Base-by-base conservation (phyloP, 2,797 vertebrate species). In the Alosa sapidissima region DNA sequence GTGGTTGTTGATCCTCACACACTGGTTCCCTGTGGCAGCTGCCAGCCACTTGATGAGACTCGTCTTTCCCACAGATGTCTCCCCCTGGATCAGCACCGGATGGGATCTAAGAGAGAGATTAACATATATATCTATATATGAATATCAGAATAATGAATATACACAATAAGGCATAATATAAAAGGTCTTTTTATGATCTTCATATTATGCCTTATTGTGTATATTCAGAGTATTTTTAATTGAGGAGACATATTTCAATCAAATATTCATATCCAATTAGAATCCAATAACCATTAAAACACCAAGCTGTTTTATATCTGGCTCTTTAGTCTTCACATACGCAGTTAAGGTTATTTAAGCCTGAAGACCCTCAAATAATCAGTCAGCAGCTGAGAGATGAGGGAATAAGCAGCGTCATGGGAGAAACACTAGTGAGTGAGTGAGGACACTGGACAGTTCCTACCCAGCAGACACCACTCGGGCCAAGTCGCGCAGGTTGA, bases 11-110 rank as follows among this genome's bases (percentile, higher is more conserved):
- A 99, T 99, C 58, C 98, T 94, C 68, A 99, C 97, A 85, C 97
- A 99, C 54, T 97, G 96, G 94, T 99, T 99, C 21, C 98, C 98
- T 0, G 96, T 97, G 84, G 98, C 94, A 83, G 95, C 93, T 21
- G 98, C 97, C 84, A 99, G 90, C 97, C 97, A 99, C 54, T 93
- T 93, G 89, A 99, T 97, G 86, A 99, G 93, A 87, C 98, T 99
- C 87, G 98, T 99, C 94, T 99, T 99, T 83, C 98, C 98, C 89
- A 99, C 97, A 0, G 98, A 99, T 0, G 98, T 99, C 92, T 98
- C 97, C 62, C 98, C 98, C 90, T 99, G 98, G 88, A 99, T 96
- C 88, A 99, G 94, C 82, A 99, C 97, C 0, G 98, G 98, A 83
- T 99, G 97, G 84, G 92, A 96, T 91, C 98, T 99, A 92, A 88